These are phyloP conservation scores for Agrotis clavis DNA, from an alignment of 2,888 invertebrate species.

Conservation along the genomic window DNA sequence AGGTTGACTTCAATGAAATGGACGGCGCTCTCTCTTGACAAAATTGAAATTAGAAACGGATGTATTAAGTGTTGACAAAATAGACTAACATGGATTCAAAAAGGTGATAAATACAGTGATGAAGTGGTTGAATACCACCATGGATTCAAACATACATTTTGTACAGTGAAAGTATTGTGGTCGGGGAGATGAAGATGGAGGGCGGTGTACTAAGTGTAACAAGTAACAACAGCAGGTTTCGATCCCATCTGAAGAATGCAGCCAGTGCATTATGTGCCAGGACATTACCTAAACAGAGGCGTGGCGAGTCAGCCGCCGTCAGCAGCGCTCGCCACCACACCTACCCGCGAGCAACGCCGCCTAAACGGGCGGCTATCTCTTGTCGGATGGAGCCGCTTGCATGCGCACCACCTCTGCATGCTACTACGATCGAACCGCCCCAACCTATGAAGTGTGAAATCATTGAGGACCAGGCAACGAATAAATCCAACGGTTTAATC, in stretches of 20 bases:
- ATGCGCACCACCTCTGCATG: constrained; percentile 73
- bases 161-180: constrained; percentile 68
- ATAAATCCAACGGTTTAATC: constrained; percentile 75
- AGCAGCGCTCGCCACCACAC: constrained; percentile 84
- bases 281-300: constrained; percentile 88
- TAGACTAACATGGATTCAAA: constrained; percentile 55
- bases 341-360: constrained; percentile 83
- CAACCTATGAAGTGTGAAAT: constrained; percentile 73
- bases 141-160: constrained; percentile 83
- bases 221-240: constrained; percentile 85
- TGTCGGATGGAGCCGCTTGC: constrained; percentile 84
- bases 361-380: constrained; percentile 82
- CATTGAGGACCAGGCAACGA: constrained; percentile 69
- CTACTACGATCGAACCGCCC: constrained; percentile 72
- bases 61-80: constrained; percentile 25
- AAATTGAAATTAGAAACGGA: constrained; percentile 5
- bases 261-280: constrained; percentile 87
- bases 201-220: constrained; percentile 89
- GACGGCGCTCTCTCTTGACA: constrained; percentile 4
- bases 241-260: constrained; percentile 87
- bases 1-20: constrained; percentile 31
- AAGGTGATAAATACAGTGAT: constrained; percentile 62
- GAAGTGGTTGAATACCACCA: constrained; percentile 68
- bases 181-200: constrained; percentile 83
- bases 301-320: constrained; percentile 77